Base-by-base conservation (phyloP, 2,888 invertebrate species). In the Volucella inanis region DNA sequence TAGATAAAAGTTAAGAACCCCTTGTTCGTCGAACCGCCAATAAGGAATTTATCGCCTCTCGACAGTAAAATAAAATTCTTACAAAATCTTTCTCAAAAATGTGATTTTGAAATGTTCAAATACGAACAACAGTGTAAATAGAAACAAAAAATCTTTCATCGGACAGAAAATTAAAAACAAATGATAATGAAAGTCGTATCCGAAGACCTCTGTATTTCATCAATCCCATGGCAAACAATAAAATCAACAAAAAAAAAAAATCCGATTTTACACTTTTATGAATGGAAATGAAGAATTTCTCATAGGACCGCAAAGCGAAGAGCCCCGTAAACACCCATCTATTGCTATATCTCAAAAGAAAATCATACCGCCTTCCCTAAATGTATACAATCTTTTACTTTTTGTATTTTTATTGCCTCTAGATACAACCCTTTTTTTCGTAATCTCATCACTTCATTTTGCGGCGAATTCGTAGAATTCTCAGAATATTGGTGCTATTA, bases 261-360 rank as follows among this genome's bases (percentile, higher is more conserved):
- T 68, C 52, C 75, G 57, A 77, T 62, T 68, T 77, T 70, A 77
- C 59, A 76, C 81, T 70, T 76, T 71, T 70, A 70, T 81, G 68
- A 81, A 79, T 79, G 61, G 31, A 71, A 18, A 61, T n/a, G 38
- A 68, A 57, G 39, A 70, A 80, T 68, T 80, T 70, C 62, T 64
- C 57, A 22, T 45, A 47, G 10, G 18, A 3, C 22, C 65, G 52
- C 8, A 31, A 47, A 14, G 41, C 1, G 14, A 8, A 52, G 52
- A 45, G 45, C 8, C 10, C 45, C n/a, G 14, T 14, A 31, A 52
- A 11, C n/a, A 14, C 39, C 59, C 45, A 47, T 15, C 55, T 9
- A 9, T 1, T 22, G 54, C 10, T 47, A 11, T 68, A 70, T 70
- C 68, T 62, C 41, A 41, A 76, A 41, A 50, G 49, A 15, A 65